phyloP scores from a whole-genome alignment of 2,113 vertebrate species.

The Corydoras maculifer region DNA sequence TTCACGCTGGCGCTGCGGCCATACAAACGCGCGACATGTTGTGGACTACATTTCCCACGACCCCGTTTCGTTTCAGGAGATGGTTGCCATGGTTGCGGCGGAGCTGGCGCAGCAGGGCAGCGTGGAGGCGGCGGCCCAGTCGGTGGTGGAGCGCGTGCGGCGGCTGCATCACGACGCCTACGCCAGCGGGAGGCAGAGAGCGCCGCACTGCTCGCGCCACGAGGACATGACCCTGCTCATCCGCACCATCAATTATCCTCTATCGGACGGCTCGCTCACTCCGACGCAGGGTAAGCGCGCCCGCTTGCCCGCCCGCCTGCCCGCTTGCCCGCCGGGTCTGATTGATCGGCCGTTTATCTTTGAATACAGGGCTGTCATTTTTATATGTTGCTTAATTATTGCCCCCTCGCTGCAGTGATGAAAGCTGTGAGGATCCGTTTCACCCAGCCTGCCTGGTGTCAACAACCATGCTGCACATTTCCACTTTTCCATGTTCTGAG shows the following conservation, averaged over 20 bases:
- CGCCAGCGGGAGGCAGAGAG: conserved; percentile 80
- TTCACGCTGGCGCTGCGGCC: neutral
- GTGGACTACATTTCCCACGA: conserved; percentile 26
- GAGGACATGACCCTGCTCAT: conserved; percentile 97
- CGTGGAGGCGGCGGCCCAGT: conserved; percentile 85
- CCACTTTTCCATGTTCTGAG: too few species aligned
- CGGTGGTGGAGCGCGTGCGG: conserved; percentile 88
- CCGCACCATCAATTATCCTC: conserved; percentile 82
- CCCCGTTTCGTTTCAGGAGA: conserved; percentile 67
- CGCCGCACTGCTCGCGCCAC: conserved; percentile 78
- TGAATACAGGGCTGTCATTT: too few species aligned
- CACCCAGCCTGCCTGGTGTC: too few species aligned
- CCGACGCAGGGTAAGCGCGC: conserved; percentile 76
- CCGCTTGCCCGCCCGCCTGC: neutral
- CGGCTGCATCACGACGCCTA: conserved; percentile 88
- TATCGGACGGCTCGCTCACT: conserved; percentile 72
- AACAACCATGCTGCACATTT: too few species aligned
- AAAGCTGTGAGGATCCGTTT: too few species aligned
- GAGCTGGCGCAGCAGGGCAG: conserved; percentile 88
- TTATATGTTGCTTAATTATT: too few species aligned
- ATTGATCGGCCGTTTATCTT: too few species aligned
- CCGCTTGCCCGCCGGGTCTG: neutral
- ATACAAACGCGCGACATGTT: neutral
- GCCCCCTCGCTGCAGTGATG: too few species aligned
- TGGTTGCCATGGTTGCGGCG: conserved; percentile 93